These are phyloP conservation scores for Agrochola lota DNA, from an alignment of 2,888 invertebrate genomes.

Conservation along the genomic window DNA sequence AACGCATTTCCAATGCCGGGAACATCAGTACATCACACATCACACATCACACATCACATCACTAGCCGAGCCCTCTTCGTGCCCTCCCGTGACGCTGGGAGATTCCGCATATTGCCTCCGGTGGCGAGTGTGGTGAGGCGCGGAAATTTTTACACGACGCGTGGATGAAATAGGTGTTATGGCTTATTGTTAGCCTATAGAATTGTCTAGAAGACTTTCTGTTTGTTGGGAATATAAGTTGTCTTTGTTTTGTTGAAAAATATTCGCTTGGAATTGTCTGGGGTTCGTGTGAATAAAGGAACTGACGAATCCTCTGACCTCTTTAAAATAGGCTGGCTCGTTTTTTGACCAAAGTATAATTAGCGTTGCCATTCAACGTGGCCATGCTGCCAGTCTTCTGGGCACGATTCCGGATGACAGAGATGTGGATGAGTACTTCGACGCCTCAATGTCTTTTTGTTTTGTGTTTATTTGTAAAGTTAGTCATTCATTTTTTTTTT, in stretches of 20 bases:
- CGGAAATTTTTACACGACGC: conserved; percentile 63
- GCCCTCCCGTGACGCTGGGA: conserved; percentile 64
- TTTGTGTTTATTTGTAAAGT: too few relatives aligned
- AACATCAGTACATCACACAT: conserved; percentile 18
- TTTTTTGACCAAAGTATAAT: too few relatives aligned
- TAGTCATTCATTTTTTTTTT: too few relatives aligned
- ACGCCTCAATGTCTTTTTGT: too few relatives aligned
- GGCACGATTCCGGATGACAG: too few relatives aligned
- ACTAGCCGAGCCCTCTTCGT: conserved; percentile 50
- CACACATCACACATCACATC: conserved; percentile 37
- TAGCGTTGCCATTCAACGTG: too few relatives aligned
- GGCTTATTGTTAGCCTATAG: conserved; percentile 56
- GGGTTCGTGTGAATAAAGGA: background rate
- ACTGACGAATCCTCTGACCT: too few relatives aligned
- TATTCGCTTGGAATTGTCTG: background rate
- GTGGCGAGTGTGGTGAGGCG: conserved; percentile 47
- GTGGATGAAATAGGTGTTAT: conserved; percentile 62
- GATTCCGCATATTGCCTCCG: conserved; percentile 65
- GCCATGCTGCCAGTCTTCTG: too few relatives aligned
- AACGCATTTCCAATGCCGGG: conserved; percentile 1
- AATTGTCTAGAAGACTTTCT: conserved; percentile 45
- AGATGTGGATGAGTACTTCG: too few relatives aligned
- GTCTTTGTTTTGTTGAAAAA: background rate
- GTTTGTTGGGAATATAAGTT: conserved; percentile 2
- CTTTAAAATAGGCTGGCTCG: too few relatives aligned